These are phyloP conservation scores for Pseudorhombus dupliciocellatus DNA, from an alignment of 2,113 vertebrate species.

Conservation along the genomic window DNA sequence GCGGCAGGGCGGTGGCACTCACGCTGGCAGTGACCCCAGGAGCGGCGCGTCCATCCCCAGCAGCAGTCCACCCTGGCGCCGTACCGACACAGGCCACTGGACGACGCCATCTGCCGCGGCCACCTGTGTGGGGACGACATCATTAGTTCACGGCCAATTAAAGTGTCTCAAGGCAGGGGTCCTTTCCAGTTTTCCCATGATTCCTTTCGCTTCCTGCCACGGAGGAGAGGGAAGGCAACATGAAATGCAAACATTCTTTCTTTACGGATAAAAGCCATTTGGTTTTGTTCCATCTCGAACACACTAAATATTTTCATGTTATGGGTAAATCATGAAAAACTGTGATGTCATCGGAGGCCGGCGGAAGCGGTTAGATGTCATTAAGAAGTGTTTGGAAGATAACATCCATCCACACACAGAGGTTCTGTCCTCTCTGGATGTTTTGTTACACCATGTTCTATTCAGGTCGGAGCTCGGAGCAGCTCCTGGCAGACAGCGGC, in stretches of 20 bases:
- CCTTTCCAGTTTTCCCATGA: not conserved
- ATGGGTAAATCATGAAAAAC: not conserved
- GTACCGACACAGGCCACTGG: constrained; percentile 91
- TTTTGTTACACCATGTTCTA: constrained; percentile 56
- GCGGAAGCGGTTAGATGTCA: constrained; percentile 12
- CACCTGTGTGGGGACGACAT: constrained; percentile 84
- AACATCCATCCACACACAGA: constrained; percentile 13
- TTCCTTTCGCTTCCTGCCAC: not conserved
- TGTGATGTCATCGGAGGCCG: not conserved
- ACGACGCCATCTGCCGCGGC: constrained; percentile 89
- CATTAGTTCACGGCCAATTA: constrained; percentile 56
- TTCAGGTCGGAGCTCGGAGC: constrained; percentile 60
- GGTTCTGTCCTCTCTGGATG: constrained; percentile 47
- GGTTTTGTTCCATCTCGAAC: no score
- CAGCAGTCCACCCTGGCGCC: constrained; percentile 94
- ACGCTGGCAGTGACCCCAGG: constrained; percentile 98
- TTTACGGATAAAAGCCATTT: no score
- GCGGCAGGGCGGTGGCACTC: constrained; percentile 81
- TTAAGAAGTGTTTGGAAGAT: no score
- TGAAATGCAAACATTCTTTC: not conserved
- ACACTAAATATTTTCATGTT: not conserved
- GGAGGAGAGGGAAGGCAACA: not conserved
- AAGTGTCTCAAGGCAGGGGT: constrained; percentile 40
- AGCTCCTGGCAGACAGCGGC: constrained; percentile 63
- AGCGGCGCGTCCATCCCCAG: constrained; percentile 93